These are phyloP conservation scores for Aphelenchoides fujianensis DNA, from an alignment of 1,140 invertebrate species.

Conservation along the genomic window DNA sequence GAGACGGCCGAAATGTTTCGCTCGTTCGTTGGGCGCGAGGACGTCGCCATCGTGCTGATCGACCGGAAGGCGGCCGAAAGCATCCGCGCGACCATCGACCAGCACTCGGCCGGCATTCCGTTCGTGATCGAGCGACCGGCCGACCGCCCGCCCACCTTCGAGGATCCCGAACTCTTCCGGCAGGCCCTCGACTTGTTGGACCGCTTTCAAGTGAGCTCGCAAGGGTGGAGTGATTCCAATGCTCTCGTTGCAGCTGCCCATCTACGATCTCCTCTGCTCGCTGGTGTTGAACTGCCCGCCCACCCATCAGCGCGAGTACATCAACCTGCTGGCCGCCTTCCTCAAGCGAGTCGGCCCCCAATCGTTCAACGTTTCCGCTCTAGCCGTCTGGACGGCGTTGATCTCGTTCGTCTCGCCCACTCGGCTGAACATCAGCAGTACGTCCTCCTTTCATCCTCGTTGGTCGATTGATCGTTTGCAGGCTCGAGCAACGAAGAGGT, in stretches of 20 bases:
- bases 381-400: conserved; percentile 10
- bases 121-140: conserved; percentile 95
- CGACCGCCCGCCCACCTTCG: conserved; percentile 79
- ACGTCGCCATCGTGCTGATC: conserved; percentile 97
- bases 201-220: neutral
- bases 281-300: conserved; percentile 11
- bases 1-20: conserved; percentile 97
- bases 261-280: conserved; percentile 16
- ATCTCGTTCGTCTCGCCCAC: conserved; percentile 3
- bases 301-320: neutral
- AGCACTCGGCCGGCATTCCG: conserved; percentile 83
- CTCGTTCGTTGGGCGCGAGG: conserved; percentile 86
- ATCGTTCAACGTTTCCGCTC: neutral
- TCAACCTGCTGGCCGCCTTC: neutral
- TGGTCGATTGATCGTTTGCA: neutral
- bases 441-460: neutral
- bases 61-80: conserved; percentile 97
- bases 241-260: neutral
- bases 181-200: neutral
- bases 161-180: neutral
- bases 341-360: conserved; percentile 2
- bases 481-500: neutral
- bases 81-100: conserved; percentile 91
- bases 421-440: neutral
- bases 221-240: neutral